These are phyloP conservation scores for Taeniopygia guttata DNA, from an alignment of 2,797 vertebrate species.

Conservation along the genomic window DNA sequence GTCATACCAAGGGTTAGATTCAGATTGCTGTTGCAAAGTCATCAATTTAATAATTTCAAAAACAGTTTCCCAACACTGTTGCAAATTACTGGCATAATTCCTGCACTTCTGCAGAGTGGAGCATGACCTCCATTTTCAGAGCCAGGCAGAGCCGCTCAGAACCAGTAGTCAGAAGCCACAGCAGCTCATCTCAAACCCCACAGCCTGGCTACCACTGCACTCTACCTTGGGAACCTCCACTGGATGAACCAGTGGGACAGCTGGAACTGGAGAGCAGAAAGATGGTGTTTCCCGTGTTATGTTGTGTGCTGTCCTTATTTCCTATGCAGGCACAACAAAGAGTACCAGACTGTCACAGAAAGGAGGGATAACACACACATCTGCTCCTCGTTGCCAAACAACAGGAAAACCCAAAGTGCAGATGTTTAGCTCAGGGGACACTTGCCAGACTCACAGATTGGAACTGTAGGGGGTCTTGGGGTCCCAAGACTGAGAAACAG, in stretches of 20 bases:
- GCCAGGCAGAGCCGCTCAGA: not conserved
- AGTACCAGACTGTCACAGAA: not conserved
- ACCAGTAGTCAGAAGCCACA: rapidly evolving
- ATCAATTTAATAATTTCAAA: not conserved
- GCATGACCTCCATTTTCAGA: not conserved
- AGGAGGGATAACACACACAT: too few species aligned
- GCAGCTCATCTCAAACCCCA: not conserved
- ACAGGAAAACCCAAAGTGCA: rapidly evolving
- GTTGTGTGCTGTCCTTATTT: not conserved
- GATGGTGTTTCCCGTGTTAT: not conserved
- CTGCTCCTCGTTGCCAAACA: not conserved
- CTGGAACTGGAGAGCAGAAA: not conserved
- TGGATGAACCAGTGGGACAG: not conserved
- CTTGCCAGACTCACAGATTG: rapidly evolving
- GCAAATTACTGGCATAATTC: not conserved
- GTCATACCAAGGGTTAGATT: not conserved
- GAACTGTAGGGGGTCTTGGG: rapidly evolving
- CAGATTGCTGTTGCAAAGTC: not conserved
- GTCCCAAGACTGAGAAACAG: not conserved
- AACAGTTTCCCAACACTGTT: not conserved
- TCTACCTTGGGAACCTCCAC: not conserved
- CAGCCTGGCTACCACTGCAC: rapidly evolving
- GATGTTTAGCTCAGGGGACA: not conserved
- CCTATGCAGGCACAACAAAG: not conserved
- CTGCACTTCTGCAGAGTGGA: not conserved